Conservation (phyloP, 2,113 vertebrate species). For the Sporophila hypoxantha region DNA sequence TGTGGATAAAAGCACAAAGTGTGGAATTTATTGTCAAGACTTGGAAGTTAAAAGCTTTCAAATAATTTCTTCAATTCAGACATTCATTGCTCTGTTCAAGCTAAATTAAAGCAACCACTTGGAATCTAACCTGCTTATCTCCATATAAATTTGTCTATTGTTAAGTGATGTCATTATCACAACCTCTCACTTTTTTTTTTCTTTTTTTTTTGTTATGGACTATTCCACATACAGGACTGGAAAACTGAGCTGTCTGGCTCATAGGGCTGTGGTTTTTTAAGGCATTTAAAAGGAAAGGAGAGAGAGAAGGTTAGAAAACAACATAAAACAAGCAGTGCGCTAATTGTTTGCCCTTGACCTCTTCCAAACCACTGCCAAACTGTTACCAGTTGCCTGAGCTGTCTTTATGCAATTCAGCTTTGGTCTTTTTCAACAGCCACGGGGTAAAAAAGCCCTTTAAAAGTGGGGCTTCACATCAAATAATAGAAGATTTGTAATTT, state of each 20-base stretch:
- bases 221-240: not conserved
- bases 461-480: not conserved
- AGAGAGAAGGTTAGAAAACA: not conserved
- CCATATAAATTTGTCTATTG: not conserved
- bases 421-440: not conserved
- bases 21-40: not conserved
- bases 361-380: not conserved
- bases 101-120: conserved; percentile 3
- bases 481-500: not conserved
- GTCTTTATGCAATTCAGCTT: not conserved
- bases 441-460: not conserved
- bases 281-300: not conserved
- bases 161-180: not conserved
- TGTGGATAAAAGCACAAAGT: not conserved
- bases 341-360: not conserved
- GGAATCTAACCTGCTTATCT: not conserved
- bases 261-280: not conserved
- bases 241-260: not conserved
- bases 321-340: not conserved
- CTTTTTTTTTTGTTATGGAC: not conserved
- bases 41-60: not conserved
- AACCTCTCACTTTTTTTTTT: not conserved
- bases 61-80: conserved; percentile 9
- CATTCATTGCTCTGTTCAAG: not conserved
- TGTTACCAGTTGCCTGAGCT: not conserved